A percentile compares a stretch with the other conserved stretches of the same genome.
Evolutionary conservation across 2,113 vertebrate species (phyloP).

Genomic region (Lates calcarifer): DNA sequence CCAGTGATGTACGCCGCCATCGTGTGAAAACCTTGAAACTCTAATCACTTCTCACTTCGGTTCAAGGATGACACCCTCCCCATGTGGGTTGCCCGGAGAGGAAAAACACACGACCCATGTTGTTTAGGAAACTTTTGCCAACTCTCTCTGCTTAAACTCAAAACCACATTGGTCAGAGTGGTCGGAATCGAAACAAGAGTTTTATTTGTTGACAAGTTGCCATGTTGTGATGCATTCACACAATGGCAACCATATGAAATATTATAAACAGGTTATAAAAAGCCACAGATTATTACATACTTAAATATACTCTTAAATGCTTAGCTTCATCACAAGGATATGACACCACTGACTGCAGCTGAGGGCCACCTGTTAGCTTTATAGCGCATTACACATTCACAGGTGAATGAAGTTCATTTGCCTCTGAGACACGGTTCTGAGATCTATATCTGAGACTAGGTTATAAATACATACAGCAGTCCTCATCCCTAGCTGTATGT

Average conservation of each 20-base stretch:
- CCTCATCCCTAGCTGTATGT: not conserved
- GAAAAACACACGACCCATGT: not conserved
- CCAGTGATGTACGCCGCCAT: not conserved
- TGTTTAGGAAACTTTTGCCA: not conserved
- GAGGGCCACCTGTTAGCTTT: too few species aligned
- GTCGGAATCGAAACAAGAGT: not conserved
- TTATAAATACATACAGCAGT: slow-evolving; percentile 15
- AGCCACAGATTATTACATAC: not conserved
- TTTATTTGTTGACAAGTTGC: not conserved
- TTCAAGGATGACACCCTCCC: not conserved
- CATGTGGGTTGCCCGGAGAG: not conserved
- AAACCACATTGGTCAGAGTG: not conserved
- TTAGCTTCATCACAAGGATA: not conserved
- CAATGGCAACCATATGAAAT: not conserved
- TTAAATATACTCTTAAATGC: not conserved
- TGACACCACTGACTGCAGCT: not conserved
- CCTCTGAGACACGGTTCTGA: too few species aligned
- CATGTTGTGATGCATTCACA: not conserved
- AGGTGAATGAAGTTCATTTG: too few species aligned
- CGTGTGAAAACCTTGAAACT: slow-evolving; percentile 23
- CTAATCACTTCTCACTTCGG: not conserved
- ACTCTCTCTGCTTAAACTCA: not conserved
- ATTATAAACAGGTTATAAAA: not conserved
- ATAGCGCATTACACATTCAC: too few species aligned
- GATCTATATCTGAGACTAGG: not conserved